phyloP scores from a whole-genome alignment of 2,113 vertebrate genomes.

The Smithornis capensis region DNA sequence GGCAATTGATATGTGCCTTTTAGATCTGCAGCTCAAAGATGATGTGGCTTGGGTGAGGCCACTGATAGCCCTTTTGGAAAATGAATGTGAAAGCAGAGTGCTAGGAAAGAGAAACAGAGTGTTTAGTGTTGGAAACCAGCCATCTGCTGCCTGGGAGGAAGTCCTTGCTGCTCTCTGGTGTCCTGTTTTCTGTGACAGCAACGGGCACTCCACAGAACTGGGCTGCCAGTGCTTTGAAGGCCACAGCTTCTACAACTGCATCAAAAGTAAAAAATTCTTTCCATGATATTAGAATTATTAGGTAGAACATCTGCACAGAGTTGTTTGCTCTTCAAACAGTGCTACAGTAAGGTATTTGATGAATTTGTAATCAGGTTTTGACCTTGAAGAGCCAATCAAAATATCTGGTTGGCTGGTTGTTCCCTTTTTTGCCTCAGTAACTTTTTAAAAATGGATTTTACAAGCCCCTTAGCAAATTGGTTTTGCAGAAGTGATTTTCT shows the following conservation, averaged over 20 bases:
- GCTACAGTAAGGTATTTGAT: constrained; percentile 67
- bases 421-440: constrained; percentile 64
- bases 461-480: constrained; percentile 73
- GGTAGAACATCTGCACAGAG: constrained; percentile 44
- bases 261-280: constrained; percentile 63
- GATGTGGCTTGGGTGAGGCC: constrained; percentile 75
- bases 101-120: constrained; percentile 63
- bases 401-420: constrained; percentile 63
- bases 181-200: constrained; percentile 76
- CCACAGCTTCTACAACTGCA: constrained; percentile 78
- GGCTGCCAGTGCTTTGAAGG: constrained; percentile 75
- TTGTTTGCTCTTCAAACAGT: constrained; percentile 69
- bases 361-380: constrained; percentile 74
- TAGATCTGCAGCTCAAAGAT: constrained; percentile 82
- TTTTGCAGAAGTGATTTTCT: constrained; percentile 71
- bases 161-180: constrained; percentile 72
- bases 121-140: background rate
- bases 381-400: constrained; percentile 72
- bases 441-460: constrained; percentile 75
- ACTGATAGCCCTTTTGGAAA: constrained; percentile 79
- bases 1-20: constrained; percentile 77
- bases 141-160: background rate
- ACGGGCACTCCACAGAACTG: constrained; percentile 72
- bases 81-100: constrained; percentile 79
- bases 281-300: constrained; percentile 50